phyloP scores from a whole-genome alignment of 2,888 invertebrate genomes.

The Ormyrus rosae region DNA sequence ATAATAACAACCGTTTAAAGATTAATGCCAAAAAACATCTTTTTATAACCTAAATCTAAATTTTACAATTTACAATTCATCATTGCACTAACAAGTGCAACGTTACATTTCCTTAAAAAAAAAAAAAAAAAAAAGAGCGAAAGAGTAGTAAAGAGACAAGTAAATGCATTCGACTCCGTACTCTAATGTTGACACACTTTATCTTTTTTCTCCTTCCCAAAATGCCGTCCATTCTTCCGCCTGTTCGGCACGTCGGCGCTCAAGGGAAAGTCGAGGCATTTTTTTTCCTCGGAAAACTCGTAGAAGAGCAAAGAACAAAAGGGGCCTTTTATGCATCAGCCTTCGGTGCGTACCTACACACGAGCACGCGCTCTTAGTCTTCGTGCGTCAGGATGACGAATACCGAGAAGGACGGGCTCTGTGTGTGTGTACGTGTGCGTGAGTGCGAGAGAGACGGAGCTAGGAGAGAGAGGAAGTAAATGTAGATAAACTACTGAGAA shows the following conservation, averaged over 20 bases:
- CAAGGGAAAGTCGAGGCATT: neutral
- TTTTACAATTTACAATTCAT: too few species aligned
- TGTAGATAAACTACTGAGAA: slow-evolving; percentile 50
- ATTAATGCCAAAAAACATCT: too few species aligned
- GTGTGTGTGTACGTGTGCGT: neutral
- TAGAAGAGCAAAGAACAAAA: slow-evolving; percentile 46
- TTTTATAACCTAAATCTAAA: too few species aligned
- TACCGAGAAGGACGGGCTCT: slow-evolving; percentile 37
- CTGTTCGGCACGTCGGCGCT: neutral
- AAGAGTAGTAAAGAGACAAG: too few species aligned
- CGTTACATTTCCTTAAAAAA: too few species aligned
- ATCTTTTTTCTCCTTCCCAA: neutral
- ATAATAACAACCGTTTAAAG: too few species aligned
- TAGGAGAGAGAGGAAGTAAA: slow-evolving; percentile 29
- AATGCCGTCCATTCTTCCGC: neutral
- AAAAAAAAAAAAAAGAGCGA: too few species aligned
- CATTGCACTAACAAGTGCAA: too few species aligned
- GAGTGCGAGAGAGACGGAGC: slow-evolving; percentile 9
- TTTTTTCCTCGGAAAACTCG: slow-evolving; percentile 49
- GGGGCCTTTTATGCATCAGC: slow-evolving; percentile 47
- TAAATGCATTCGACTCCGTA: neutral
- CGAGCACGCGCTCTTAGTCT: neutral
- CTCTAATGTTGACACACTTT: slow-evolving; percentile 30
- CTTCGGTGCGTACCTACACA: slow-evolving; percentile 9
- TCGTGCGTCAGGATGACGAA: slow-evolving; percentile 52